Base-by-base conservation (phyloP, 2,888 invertebrate species). In the Volucella zonaria region DNA sequence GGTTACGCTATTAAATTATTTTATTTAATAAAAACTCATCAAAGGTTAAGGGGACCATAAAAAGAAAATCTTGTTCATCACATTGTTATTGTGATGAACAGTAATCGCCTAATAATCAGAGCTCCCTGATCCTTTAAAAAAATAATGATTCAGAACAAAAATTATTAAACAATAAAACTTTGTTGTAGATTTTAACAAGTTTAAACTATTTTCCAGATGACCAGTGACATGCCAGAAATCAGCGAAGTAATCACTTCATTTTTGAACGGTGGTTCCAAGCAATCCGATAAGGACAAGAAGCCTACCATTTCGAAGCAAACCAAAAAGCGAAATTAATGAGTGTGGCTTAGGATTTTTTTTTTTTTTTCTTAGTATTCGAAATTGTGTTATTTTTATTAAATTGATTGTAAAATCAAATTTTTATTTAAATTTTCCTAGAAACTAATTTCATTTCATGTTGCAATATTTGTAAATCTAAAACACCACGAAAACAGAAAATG, bases 201-300 rank as follows among this genome's bases (percentile, higher is more conserved):
- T 42, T 23, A 6, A 14, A 23, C 18, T 62, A 68, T 58, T 89
- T 95, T 95, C 1, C 95, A 95, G 90, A 95, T 96, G 92, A 94
- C 95, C 86, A 95, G 95, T 87, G 97, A 97, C 87, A 95, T 99
- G 94, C 97, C 97, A 2, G 99, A 99, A 92, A 95, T 99, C 93
- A 97, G 98, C 0, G 99, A 99, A 92, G 95, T 98, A 93, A 94
- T 99, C 86, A 97, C 99, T 0, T 95, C 96, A 45, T 95, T 96
- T 88, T 95, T 98, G 88, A 95, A 96, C 70, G 96, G 97, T 45
- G 95, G 95, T 78, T 92, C 93, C 4, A 89, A 91, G 4, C 89
- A 88, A 71, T 87, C 89, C 40, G 90, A 90, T 31, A 91, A 91
- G 74, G 91, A 92, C 42, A 91, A 91, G 77, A 91, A 91, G 67